phyloP scores from a whole-genome alignment of 1,140 invertebrate species.

The Cyclina sinensis region DNA sequence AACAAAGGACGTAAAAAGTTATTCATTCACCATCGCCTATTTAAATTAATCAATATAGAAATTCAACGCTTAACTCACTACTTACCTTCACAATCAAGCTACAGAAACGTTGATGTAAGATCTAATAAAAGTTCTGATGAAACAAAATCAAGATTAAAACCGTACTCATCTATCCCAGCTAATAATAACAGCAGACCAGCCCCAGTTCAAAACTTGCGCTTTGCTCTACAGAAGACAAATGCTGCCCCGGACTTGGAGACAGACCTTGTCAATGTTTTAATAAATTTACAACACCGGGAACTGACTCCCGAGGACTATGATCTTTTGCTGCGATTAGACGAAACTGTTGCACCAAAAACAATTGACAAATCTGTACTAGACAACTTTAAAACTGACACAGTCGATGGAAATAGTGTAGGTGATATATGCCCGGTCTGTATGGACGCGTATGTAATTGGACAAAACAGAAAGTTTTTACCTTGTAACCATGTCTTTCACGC shows the following conservation, averaged over 20 bases:
- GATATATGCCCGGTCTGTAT: conserved; percentile 81
- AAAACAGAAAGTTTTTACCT: conserved; percentile 81
- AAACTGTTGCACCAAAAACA: conserved; percentile 82
- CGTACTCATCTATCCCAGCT: neutral
- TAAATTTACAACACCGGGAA: conserved; percentile 80
- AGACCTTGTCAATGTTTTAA: conserved; percentile 74
- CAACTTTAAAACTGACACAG: conserved; percentile 76
- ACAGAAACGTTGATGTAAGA: conserved; percentile 22
- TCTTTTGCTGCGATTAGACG: conserved; percentile 80
- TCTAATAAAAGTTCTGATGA: conserved; percentile 48
- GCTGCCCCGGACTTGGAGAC: conserved; percentile 67
- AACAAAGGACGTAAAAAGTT: conserved; percentile 79
- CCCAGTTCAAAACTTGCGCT: conserved; percentile 75
- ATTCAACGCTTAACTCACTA: conserved; percentile 69
- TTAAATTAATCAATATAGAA: conserved; percentile 77
- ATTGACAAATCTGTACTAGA: conserved; percentile 69
- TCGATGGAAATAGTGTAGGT: conserved; percentile 65
- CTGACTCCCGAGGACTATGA: conserved; percentile 84
- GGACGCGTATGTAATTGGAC: conserved; percentile 78
- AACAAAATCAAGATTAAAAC: conserved; percentile 33
- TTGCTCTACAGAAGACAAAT: conserved; percentile 76
- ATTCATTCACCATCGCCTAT: conserved; percentile 80
- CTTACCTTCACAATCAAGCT: conserved; percentile 59
- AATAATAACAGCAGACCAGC: neutral
- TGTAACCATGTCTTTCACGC: conserved; percentile 82